Evolutionary conservation across 2,888 invertebrate genomes (phyloP).

Genomic region (Archips xylosteana): DNA sequence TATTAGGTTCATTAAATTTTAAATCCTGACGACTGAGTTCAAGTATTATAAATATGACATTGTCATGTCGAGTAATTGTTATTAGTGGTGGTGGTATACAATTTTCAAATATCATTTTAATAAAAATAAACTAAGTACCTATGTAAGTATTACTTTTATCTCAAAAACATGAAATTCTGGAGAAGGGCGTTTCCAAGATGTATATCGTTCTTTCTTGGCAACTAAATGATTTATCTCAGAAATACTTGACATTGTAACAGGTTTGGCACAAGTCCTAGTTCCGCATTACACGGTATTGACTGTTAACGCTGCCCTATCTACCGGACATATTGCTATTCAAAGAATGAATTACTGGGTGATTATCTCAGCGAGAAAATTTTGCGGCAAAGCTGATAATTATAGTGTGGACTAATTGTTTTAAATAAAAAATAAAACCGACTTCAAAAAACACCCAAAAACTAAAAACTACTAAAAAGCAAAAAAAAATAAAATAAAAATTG

Average conservation of each 20-base stretch:
- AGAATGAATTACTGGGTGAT: not conserved
- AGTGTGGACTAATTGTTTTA: too few relatives aligned
- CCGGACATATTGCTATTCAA: conserved; percentile 23
- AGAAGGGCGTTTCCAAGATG: conserved; percentile 58
- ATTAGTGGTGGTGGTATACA: too few relatives aligned
- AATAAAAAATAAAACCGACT: too few relatives aligned
- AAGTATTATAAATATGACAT: too few relatives aligned
- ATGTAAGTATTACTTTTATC: not conserved
- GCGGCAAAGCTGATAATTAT: too few relatives aligned
- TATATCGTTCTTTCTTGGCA: conserved; percentile 58
- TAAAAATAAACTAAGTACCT: not conserved
- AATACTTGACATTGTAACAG: conserved; percentile 76
- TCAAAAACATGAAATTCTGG: conserved; percentile 59
- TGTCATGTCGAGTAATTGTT: too few relatives aligned
- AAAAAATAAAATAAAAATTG: too few relatives aligned
- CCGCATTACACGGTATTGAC: conserved; percentile 59
- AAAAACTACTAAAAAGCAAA: too few relatives aligned
- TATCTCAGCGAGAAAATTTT: too few relatives aligned
- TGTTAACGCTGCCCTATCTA: conserved; percentile 27
- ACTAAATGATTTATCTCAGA: conserved; percentile 61
- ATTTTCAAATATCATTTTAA: not conserved
- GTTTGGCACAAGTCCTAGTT: conserved; percentile 65
- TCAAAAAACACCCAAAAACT: too few relatives aligned
- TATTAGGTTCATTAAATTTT: too few relatives aligned
- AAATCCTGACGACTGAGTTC: too few relatives aligned